phyloP scores from a whole-genome alignment of 2,113 vertebrate genomes.

The Echinops telfairi region DNA sequence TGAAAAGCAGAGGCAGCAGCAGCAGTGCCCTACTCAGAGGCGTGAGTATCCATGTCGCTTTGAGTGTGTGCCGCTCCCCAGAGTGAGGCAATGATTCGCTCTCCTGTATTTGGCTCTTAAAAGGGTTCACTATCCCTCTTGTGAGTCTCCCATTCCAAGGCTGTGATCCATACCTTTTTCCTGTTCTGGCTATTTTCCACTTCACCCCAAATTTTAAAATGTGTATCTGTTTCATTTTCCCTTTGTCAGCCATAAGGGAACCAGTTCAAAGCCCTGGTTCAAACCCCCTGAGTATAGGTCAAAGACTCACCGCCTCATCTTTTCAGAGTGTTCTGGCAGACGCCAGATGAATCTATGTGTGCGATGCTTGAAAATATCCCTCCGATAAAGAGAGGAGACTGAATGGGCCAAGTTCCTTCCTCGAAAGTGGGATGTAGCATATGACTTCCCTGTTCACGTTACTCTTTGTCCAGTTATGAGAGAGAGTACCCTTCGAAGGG shows the following conservation, averaged over 20 bases:
- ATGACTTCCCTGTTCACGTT: neutral
- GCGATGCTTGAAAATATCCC: constrained; percentile 10
- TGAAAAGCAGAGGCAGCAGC: neutral
- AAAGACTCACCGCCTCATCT: neutral
- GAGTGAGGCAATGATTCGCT: neutral
- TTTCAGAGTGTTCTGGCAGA: neutral
- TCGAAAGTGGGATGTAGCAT: neutral
- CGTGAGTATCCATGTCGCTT: too few relatives aligned
- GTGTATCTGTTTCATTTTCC: neutral
- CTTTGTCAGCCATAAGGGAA: neutral
- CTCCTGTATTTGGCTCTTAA: neutral
- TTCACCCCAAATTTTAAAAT: neutral
- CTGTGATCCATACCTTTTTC: neutral
- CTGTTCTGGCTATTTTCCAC: neutral
- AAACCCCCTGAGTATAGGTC: constrained; percentile 18
- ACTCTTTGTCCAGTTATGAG: neutral
- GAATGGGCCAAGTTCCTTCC: neutral
- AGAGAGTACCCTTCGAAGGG: constrained; percentile 22
- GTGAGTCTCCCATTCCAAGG: neutral
- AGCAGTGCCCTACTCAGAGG: neutral
- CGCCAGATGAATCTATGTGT: neutral
- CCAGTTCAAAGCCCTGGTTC: neutral
- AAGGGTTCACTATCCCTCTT: neutral
- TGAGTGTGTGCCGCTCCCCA: neutral
- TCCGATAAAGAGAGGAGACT: neutral